Evolutionary conservation across 2,888 invertebrate species (phyloP), one percentile per base, ranked within the genome.

Genomic region (Sphaerophoria taeniata): DNA sequence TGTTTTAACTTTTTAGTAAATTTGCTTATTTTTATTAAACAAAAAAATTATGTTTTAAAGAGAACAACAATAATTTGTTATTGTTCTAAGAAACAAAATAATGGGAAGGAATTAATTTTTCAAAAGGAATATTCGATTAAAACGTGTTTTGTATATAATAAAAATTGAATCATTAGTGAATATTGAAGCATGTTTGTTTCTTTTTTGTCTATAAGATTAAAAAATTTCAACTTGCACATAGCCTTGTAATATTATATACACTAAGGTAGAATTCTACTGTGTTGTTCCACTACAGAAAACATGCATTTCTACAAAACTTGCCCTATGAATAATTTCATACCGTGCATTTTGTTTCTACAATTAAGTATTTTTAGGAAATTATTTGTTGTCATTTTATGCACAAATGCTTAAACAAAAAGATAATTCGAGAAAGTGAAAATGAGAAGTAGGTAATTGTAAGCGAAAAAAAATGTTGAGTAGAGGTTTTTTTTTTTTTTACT

Each of bases 151-250:
- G 70, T 76, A 60, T 76, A 58, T 14, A 63, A 73, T 70, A 55
- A 70, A 55, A 24, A 70, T 33, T 58, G 77, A 24, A 76, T 80
- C 16, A 45, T 70, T 70, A 70, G 55, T 49, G 51, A 31, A 77
- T 81, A 77, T 73, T 63, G 77, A 85, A 85, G 85, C 85, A 81
- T 85, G 61, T 85, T 78, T 73, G 61, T 56, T 43, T 33, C 14
- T 47, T 33, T 49, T 58, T 77, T 55, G 12, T 70, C 56, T 56
- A 36, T 16, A 69, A 56, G 67, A 70, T 51, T 56, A 6, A 69
- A 76, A 24, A 72, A 60, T 61, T 72, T 71, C 65, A 60, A 80
- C 72, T 76, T 55, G 79, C 74, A 71, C 58, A 75, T 75, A 65
- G 58, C 63, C 47, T 65, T 49, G 14, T 70, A 31, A n/a, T 65